Percentiles rank a stretch among this genome's conserved stretches.
Evolutionary conservation across 2,113 vertebrate genomes (phyloP).

Genomic region (Rhipidura dahli): DNA sequence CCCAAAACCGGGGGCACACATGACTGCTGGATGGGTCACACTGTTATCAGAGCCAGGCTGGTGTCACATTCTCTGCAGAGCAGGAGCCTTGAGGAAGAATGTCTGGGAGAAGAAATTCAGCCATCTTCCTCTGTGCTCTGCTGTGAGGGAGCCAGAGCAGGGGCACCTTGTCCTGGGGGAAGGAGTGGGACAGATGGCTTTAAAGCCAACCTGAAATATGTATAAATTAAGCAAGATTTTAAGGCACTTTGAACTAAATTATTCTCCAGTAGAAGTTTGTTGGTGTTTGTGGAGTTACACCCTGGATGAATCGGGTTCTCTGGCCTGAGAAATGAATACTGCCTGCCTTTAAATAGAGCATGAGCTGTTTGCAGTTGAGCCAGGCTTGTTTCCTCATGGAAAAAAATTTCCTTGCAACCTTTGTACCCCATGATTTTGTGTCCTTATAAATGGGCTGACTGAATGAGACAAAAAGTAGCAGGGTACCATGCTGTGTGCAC

Average conservation of each 20-base stretch:
- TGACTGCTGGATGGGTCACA: not conserved
- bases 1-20: not conserved
- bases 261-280: not conserved
- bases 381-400: constrained; percentile 45
- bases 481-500: not conserved
- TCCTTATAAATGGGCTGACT: constrained; percentile 60
- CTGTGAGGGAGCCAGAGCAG: too few relatives aligned
- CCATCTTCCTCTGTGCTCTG: not conserved
- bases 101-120: not conserved
- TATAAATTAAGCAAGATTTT: not conserved
- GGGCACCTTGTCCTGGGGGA: not conserved
- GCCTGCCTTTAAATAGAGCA: constrained; percentile 38
- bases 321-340: not conserved
- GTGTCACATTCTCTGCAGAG: not conserved
- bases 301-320: not conserved
- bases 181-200: fast-evolving
- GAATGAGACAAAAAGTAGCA: constrained; percentile 35
- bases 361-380: constrained; percentile 39
- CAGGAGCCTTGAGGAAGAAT: not conserved
- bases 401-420: constrained; percentile 23
- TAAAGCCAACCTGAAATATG: not conserved
- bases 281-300: not conserved
- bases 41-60: not conserved
- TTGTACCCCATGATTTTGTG: constrained; percentile 1
- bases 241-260: not conserved